Conservation (phyloP, 2,113 vertebrate species). For the Ceyx margarethae region DNA sequence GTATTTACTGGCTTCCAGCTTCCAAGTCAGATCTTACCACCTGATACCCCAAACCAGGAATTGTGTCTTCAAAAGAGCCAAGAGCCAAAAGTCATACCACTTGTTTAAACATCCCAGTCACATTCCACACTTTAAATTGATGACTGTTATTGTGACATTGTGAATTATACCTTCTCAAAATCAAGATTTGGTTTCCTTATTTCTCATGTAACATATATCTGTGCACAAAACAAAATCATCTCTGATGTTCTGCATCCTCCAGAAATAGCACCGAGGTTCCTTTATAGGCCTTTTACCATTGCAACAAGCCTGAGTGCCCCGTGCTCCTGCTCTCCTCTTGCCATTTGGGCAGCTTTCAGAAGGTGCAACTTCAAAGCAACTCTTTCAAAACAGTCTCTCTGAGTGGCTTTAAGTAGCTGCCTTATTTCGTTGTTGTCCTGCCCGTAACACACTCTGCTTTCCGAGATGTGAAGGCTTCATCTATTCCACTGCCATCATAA, state of each 20-base stretch:
- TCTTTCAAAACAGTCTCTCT: not conserved
- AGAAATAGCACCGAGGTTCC: not conserved
- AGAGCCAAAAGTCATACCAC: not conserved
- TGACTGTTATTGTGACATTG: not conserved
- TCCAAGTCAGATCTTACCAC: not conserved
- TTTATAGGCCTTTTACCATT: not conserved
- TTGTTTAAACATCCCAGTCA: not conserved
- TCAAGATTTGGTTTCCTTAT: not conserved
- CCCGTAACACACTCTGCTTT: not conserved
- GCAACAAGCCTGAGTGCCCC: not conserved
- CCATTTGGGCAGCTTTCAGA: not conserved
- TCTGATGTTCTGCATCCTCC: not conserved
- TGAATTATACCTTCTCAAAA: not conserved
- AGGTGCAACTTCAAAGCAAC: not conserved
- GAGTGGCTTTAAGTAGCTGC: not conserved
- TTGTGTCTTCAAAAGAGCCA: not conserved
- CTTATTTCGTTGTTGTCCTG: constrained; percentile 1
- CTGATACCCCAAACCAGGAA: not conserved
- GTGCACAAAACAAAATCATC: not conserved
- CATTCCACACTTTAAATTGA: not conserved
- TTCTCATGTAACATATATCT: not conserved
- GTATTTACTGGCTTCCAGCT: not conserved
- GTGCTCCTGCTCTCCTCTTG: not conserved
- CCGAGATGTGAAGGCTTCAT: not conserved
- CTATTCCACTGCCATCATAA: not conserved